Evolutionary conservation across 2,888 invertebrate genomes (phyloP), one percentile per base, ranked within the genome.

Genomic region (Falcaria lacertinaria): DNA sequence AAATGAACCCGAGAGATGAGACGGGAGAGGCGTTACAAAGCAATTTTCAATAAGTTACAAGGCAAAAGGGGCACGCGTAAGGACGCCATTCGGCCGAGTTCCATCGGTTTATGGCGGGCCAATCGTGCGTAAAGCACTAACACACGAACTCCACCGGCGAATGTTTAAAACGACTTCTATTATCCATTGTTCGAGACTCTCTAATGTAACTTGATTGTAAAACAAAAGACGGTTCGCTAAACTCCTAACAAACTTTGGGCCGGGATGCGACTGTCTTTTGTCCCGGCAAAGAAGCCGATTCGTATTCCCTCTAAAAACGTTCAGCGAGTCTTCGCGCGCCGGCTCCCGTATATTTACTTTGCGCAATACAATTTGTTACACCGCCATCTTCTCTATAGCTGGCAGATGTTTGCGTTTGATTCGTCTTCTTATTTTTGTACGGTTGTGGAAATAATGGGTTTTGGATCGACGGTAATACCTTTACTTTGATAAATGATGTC

Each of bases 151-250:
- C 56, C 59, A 65, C 64, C 59, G 50, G 51, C 56, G 66, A 72
- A 73, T 73, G 74, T 74, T 77, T 74, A 67, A 75, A 82, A 76
- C 69, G 76, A 72, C 74, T 74, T 69, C 61, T 55, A 61, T 51
- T 52, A 64, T 45, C 71, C 68, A 78, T 79, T 81, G 79, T 79
- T 69, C 58, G 48, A 58, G 22, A 25, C 44, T 42, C 69, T 69
- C 71, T 71, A 74, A 75, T 77, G 78, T 80, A 80, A 78, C 75
- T 76, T 69, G 74, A 80, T 80, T 80, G 74, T 74, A 68, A 79
- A 74, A 81, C 80, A 81, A 80, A 80, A 64, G 74, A 56, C 65
- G 63, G 48, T 28, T 43, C 52, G 57, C 52, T 52, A 50, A 65
- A 70, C 58, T 68, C 60, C 59, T 66, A 67, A 72, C 70, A 72